Evolutionary conservation across 2,797 vertebrate genomes (phyloP).

Genomic region (Echeneis naucrates): DNA sequence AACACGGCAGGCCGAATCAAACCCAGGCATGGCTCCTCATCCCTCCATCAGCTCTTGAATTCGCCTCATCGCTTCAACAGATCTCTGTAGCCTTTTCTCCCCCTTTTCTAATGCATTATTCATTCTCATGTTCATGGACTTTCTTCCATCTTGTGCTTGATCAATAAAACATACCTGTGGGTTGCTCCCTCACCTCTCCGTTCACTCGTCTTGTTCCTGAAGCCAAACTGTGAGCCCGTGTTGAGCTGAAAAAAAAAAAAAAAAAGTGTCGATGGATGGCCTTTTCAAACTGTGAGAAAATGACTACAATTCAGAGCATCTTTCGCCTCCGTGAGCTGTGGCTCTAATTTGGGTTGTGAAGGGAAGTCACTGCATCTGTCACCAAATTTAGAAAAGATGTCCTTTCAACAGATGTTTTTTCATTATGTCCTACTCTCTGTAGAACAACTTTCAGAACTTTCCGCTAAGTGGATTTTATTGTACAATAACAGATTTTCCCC

Average conservation of each 20-base stretch:
- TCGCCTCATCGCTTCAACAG: conserved; percentile 51
- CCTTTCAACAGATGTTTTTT: neutral
- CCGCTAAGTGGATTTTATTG: neutral
- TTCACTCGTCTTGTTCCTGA: conserved; percentile 40
- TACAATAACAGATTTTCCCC: neutral
- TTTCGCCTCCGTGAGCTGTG: conserved; percentile 25
- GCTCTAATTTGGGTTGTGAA: conserved; percentile 35
- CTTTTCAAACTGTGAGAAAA: conserved; percentile 56
- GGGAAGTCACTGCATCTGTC: conserved; percentile 23
- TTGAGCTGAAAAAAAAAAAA: conserved; percentile 69
- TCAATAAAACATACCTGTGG: conserved; percentile 80
- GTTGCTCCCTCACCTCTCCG: conserved; percentile 66
- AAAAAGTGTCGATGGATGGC: conserved; percentile 57
- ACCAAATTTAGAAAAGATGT: neutral
- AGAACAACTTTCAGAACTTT: neutral
- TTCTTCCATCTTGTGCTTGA: conserved; percentile 70
- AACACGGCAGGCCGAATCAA: conserved; percentile 21
- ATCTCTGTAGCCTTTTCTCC: conserved; percentile 46
- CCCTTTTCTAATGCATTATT: conserved; percentile 77
- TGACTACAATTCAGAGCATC: conserved; percentile 41
- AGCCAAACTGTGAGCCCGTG: conserved; percentile 46
- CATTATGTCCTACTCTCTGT: neutral
- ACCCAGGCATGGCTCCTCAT: conserved; percentile 1
- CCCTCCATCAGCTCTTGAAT: conserved; percentile 35
- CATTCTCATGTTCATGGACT: conserved; percentile 67